Percentiles rank a stretch among this genome's conserved stretches.
Conservation (phyloP, 2,888 invertebrate species). For the Bhutanitis thaidina region DNA sequence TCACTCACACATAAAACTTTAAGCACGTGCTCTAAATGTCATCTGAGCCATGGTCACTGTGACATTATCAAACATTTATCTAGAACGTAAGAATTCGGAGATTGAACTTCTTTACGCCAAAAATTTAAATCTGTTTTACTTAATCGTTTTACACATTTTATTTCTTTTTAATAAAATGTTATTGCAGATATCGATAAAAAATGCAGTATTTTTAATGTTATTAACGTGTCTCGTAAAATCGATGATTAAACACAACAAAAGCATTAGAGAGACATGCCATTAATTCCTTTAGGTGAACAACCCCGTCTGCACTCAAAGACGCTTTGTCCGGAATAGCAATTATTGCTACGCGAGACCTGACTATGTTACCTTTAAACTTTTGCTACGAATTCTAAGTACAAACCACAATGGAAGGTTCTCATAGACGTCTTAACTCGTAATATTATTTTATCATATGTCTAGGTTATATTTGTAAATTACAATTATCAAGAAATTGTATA, state of each 20-base stretch:
- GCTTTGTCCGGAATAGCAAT: conserved; percentile 71
- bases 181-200: neutral
- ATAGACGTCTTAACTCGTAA: neutral
- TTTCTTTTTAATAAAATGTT: no score
- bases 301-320: conserved; percentile 51
- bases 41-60: conserved; percentile 35
- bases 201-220: conserved; percentile 33
- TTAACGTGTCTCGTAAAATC: conserved; percentile 47
- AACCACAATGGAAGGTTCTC: conserved; percentile 7
- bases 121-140: no score
- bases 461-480: no score
- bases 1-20: conserved; percentile 23
- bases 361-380: conserved; percentile 36
- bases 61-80: conserved; percentile 17
- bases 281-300: conserved; percentile 69
- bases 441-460: conserved; percentile 3
- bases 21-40: conserved; percentile 48
- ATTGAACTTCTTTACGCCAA: neutral
- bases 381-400: conserved; percentile 19
- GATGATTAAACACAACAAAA: conserved; percentile 54
- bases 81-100: neutral
- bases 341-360: conserved; percentile 49
- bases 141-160: no score
- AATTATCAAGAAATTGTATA: no score
- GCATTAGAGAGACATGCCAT: conserved; percentile 57